phyloP scores from a whole-genome alignment of 2,888 invertebrate genomes.

The Epistrophe eligans region DNA sequence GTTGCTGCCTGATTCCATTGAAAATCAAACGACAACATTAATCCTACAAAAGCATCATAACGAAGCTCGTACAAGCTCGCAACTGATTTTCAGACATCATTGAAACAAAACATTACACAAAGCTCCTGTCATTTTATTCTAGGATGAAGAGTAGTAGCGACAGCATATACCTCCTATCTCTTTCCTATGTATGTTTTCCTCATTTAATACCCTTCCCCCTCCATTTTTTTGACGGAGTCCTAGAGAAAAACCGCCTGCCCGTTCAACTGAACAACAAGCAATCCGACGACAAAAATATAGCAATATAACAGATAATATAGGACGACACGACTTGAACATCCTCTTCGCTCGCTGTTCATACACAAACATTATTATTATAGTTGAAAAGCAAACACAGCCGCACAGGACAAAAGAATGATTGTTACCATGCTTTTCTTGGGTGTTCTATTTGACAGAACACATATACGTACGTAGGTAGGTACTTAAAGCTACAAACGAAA shows the following conservation, averaged over 20 bases:
- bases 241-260: conserved; percentile 21
- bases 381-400: conserved; percentile 68
- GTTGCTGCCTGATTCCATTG: background rate
- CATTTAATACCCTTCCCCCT: background rate
- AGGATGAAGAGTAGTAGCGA: conserved; percentile 1
- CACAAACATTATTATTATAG: conserved; percentile 61
- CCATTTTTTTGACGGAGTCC: background rate
- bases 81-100: conserved; percentile 69
- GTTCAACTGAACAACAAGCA: conserved; percentile 47
- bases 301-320: conserved; percentile 44
- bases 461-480: conserved; percentile 18
- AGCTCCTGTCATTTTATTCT: conserved; percentile 52
- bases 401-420: conserved; percentile 66
- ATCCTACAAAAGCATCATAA: conserved; percentile 68
- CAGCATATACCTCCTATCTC: background rate
- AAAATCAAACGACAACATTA: conserved; percentile 52
- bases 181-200: too few relatives aligned
- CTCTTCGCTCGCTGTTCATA: conserved; percentile 49
- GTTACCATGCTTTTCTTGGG: conserved; percentile 53
- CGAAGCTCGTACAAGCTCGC: conserved; percentile 45
- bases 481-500: conserved; percentile 47
- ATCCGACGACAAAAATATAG: conserved; percentile 29
- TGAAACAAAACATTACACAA: conserved; percentile 73
- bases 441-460: conserved; percentile 64
- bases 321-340: conserved; percentile 46